These are phyloP conservation scores for Embidobia sp. DNA, from an alignment of 2,888 invertebrate species.

Conservation along the genomic window DNA sequence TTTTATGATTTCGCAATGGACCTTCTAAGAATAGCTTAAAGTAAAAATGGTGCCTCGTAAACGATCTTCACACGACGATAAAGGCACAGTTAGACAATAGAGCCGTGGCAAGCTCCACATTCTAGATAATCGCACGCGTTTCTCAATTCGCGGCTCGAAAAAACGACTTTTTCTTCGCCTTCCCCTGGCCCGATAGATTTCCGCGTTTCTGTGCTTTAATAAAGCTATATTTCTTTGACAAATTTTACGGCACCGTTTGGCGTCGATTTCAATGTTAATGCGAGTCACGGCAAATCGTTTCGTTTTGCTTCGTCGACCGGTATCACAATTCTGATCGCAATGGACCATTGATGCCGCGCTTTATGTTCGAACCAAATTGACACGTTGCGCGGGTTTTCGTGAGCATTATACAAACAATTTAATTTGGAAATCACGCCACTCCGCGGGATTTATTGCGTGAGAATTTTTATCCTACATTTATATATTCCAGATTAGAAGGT, in stretches of 20 bases:
- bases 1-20: constrained; percentile 61
- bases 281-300: constrained; percentile 32
- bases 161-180: neutral
- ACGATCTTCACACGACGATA: constrained; percentile 58
- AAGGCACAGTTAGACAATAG: constrained; percentile 60
- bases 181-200: neutral
- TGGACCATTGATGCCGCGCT: constrained; percentile 47
- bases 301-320: constrained; percentile 40
- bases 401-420: constrained; percentile 39
- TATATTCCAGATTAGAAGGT: no score
- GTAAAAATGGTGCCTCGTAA: constrained; percentile 60
- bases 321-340: constrained; percentile 40
- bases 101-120: constrained; percentile 30
- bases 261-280: constrained; percentile 45
- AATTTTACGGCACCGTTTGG: constrained; percentile 40
- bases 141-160: neutral
- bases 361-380: constrained; percentile 37
- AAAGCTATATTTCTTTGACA: constrained; percentile 49
- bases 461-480: no score
- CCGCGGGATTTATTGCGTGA: constrained; percentile 22
- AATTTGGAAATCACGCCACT: constrained; percentile 28
- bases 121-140: constrained; percentile 17
- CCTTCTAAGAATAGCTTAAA: constrained; percentile 60
- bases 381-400: constrained; percentile 15
- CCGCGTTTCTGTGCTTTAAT: constrained; percentile 17